Base-by-base conservation (phyloP, 2,113 vertebrate genomes). In the Neolamprologus modestus region DNA sequence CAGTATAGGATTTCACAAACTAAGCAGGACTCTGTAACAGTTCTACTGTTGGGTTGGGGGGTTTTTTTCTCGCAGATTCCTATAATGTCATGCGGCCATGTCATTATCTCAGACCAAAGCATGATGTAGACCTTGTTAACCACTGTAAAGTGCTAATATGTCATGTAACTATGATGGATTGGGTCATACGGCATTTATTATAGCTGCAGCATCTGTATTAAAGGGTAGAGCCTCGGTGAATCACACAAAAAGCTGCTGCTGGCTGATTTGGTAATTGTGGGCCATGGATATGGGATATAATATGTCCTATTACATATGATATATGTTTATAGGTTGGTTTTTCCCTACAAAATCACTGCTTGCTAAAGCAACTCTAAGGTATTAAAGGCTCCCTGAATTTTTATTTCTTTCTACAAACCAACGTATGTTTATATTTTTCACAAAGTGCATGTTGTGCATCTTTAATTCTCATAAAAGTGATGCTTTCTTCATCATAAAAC, bases 131-230 rank as follows among this genome's bases (percentile, higher is more conserved):
- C 79, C 85, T 91, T 92, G 89, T 95, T 95, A 93, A 87, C 87
- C 55, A n/a, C 89, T 90, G 76, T 83, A 87, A 90, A 88, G 21
- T 84, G 66, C 88, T 61, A 85, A 88, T 92, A 94, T 94, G 93
- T 87, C 93, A 86, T 88, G 90, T 92, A 84, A 86, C 83, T 45
- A 45, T 91, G 94, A 95, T 91, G 84, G 91, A 95, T 94, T 82
- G 80, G 85, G 66, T 93, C 83, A 85, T 91, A 61, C 81, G 8
- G 35, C 89, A 86, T 93, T 94, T 92, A 93, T 91, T 93, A 89
- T 80, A 42, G 85, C 90, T 84, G 90, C 87, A 85, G 90, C 91
- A 91, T 91, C 86, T 92, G 89, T 89, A 81, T 90, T 92, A 90
- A 93, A 95, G 89, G 84, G 87, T 91, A 92, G 89, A 89, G 16